phyloP scores from a whole-genome alignment of 1,140 invertebrate species.

The Lepidurus arcticus region DNA sequence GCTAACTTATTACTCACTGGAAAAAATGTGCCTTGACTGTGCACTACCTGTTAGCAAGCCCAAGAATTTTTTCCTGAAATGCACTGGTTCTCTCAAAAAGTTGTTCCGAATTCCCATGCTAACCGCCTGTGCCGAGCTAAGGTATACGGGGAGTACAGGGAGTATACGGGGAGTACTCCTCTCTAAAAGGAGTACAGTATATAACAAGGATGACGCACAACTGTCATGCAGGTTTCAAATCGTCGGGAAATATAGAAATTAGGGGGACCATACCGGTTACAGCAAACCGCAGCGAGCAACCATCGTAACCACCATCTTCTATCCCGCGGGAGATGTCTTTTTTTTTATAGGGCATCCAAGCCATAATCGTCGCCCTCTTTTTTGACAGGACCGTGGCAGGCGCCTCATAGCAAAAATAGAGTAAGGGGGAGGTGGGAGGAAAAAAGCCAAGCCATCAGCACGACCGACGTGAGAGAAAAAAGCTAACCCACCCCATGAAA shows the following conservation, averaged over 20 bases:
- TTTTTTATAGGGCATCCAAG: neutral
- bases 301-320: neutral
- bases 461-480: conserved; percentile 5
- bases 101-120: too few relatives aligned
- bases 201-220: neutral
- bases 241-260: neutral
- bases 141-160: too few relatives aligned
- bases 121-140: too few relatives aligned
- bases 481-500: neutral
- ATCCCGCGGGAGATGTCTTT: neutral
- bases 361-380: neutral
- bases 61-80: too few relatives aligned
- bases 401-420: neutral
- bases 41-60: too few relatives aligned
- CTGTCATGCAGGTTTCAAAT: neutral
- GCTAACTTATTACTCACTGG: too few relatives aligned
- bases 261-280: neutral
- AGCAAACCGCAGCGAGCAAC: neutral
- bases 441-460: conserved; percentile 13
- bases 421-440: neutral
- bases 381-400: neutral
- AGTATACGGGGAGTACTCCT: too few relatives aligned
- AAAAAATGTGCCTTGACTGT: too few relatives aligned
- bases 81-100: too few relatives aligned
- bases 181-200: neutral